Conservation (phyloP, 2,113 vertebrate species). For the Sardina pilchardus region DNA sequence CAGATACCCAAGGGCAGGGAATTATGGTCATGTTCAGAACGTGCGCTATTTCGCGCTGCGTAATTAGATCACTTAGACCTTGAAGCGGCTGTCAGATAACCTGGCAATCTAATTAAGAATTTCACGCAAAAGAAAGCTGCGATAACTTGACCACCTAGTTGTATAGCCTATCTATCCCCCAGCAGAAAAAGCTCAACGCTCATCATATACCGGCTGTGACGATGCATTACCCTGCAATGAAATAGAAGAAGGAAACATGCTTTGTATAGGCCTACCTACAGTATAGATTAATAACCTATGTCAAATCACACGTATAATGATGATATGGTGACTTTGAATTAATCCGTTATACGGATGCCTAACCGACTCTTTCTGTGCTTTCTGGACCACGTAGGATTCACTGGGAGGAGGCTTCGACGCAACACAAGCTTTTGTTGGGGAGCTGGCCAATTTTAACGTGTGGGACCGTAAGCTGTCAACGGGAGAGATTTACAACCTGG, state of each 20-base stretch:
- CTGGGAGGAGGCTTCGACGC: slow-evolving; percentile 94
- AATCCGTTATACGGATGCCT: not conserved
- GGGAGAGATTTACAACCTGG: slow-evolving; percentile 88
- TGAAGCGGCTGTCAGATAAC: not conserved
- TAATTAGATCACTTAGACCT: slow-evolving; percentile 2
- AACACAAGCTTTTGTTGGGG: slow-evolving; percentile 91
- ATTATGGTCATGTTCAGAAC: not conserved
- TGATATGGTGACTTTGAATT: not conserved
- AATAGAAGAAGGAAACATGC: not conserved
- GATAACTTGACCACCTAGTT: not conserved
- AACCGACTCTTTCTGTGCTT: slow-evolving; percentile 21
- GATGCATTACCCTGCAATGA: not conserved
- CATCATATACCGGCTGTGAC: not conserved
- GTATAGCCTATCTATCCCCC: not conserved
- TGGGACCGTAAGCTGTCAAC: slow-evolving; percentile 91
- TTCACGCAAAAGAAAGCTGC: not conserved
- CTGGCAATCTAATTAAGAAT: not conserved
- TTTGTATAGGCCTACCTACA: no score
- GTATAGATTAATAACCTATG: not conserved
- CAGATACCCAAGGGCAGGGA: not conserved
- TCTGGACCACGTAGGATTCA: slow-evolving; percentile 77
- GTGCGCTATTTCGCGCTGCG: not conserved
- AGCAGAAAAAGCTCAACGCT: not conserved
- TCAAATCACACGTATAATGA: not conserved
- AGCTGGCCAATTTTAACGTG: slow-evolving; percentile 92